Conservation (phyloP, 2,888 invertebrate species). For the Lissonota sp. region DNA sequence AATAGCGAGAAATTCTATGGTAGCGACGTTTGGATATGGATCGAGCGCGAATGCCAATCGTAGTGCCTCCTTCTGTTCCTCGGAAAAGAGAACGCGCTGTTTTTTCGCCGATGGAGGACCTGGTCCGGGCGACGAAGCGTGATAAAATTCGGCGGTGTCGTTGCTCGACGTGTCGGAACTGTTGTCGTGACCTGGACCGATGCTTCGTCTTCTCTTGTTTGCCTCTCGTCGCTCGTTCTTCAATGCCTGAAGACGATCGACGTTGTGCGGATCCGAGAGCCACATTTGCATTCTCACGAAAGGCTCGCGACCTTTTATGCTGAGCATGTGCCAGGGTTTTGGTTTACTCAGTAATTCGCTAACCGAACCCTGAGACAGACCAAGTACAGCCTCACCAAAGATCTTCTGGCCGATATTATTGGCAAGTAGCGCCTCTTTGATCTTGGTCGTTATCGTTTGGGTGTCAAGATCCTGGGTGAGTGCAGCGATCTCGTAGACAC, state of each 20-base stretch:
- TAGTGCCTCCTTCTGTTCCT: slow-evolving; percentile 98
- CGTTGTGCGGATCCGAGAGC: slow-evolving; percentile 97
- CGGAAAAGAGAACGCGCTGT: slow-evolving; percentile 98
- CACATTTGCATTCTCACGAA: slow-evolving; percentile 98
- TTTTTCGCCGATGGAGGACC: slow-evolving; percentile 95
- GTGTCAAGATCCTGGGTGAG: slow-evolving; percentile 98
- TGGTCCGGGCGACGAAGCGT: slow-evolving; percentile 91
- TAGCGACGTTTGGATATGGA: slow-evolving; percentile 98
- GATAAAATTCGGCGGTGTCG: slow-evolving; percentile 95
- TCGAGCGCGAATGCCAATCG: slow-evolving; percentile 97
- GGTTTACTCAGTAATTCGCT: slow-evolving; percentile 98
- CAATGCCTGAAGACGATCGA: slow-evolving; percentile 95
- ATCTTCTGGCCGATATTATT: slow-evolving; percentile 99
- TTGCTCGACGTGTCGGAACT: slow-evolving; percentile 95
- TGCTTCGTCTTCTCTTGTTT: slow-evolving; percentile 94
- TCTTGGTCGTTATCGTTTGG: slow-evolving; percentile 97
- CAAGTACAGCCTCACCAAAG: slow-evolving; percentile 98
- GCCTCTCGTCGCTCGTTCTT: slow-evolving; percentile 96
- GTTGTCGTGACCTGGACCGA: slow-evolving; percentile 93
- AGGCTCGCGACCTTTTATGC: slow-evolving; percentile 98
- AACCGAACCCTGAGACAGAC: slow-evolving; percentile 98
- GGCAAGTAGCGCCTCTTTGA: slow-evolving; percentile 97
- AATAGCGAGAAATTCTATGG: slow-evolving; percentile 97
- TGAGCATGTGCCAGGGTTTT: slow-evolving; percentile 99
- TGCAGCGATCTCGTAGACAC: slow-evolving; percentile 98